phyloP scores from a whole-genome alignment of 2,888 invertebrate species.

The Orthonevra nobilis region DNA sequence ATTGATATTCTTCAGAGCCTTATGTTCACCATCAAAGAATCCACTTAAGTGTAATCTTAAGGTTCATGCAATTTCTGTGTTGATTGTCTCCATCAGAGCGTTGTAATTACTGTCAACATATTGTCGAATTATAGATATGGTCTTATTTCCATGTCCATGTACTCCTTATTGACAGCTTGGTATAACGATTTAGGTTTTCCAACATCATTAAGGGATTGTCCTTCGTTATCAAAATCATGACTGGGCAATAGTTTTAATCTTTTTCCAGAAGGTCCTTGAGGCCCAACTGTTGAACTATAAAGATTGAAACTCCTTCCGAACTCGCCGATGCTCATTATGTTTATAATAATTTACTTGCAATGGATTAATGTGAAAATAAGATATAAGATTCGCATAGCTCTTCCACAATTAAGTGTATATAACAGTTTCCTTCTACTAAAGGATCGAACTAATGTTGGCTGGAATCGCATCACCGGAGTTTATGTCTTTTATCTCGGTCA shows the following conservation, averaged over 20 bases:
- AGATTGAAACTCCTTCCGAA: not conserved
- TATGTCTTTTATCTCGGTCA: no score
- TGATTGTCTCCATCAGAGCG: no score
- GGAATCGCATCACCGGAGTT: no score
- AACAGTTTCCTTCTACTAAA: no score
- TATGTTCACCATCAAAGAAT: not conserved
- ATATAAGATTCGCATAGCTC: not conserved
- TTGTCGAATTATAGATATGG: not conserved
- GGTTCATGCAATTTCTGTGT: not conserved
- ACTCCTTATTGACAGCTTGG: slow-evolving; percentile 1
- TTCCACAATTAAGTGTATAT: not conserved
- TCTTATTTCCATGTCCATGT: not conserved
- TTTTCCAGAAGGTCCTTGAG: not conserved
- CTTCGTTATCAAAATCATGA: not conserved
- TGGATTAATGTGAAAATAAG: no score
- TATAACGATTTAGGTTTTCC: not conserved
- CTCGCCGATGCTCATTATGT: no score
- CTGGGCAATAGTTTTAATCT: not conserved
- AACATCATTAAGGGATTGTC: not conserved
- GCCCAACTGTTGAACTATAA: not conserved
- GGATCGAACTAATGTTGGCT: no score
- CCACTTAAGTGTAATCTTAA: not conserved
- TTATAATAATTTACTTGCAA: no score
- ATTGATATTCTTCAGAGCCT: not conserved
- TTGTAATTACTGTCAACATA: not conserved